phyloP scores from a whole-genome alignment of 2,888 invertebrate genomes.

The Ophioninae sp. region DNA sequence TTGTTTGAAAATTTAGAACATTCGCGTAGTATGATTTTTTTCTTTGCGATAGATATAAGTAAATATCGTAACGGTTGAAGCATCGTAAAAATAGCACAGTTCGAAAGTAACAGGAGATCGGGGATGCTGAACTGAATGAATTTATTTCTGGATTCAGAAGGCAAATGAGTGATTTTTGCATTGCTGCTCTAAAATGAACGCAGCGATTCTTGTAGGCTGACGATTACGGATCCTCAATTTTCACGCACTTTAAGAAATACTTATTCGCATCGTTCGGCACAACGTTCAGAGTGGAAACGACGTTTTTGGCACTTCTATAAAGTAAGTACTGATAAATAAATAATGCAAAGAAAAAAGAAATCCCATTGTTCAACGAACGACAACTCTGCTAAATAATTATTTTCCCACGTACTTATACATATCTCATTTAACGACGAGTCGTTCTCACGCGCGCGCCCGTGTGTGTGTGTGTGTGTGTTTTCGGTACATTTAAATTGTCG shows the following conservation, averaged over 20 bases:
- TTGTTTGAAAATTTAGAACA: too few species aligned
- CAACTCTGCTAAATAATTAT: not conserved
- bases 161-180: not conserved
- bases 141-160: not conserved
- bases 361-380: not conserved
- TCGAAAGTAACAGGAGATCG: not conserved
- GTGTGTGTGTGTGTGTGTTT: not conserved
- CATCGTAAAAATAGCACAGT: not conserved
- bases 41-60: too few species aligned
- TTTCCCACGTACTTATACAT: not conserved
- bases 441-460: too few species aligned
- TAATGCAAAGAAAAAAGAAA: not conserved
- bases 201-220: not conserved
- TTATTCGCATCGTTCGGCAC: not conserved
- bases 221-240: not conserved
- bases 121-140: not conserved
- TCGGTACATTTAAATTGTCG: conserved; percentile 9
- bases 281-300: not conserved
- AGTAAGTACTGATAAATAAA: conserved; percentile 5
- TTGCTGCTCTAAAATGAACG: not conserved
- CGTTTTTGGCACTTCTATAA: not conserved
- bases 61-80: not conserved
- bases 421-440: conserved; percentile 2
- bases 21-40: too few species aligned
- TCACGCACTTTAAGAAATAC: not conserved